A percentile compares a stretch with the other conserved stretches of the same genome.
phyloP scores from a whole-genome alignment of 2,797 vertebrate genomes.

The Neomorphus geoffroyi region DNA sequence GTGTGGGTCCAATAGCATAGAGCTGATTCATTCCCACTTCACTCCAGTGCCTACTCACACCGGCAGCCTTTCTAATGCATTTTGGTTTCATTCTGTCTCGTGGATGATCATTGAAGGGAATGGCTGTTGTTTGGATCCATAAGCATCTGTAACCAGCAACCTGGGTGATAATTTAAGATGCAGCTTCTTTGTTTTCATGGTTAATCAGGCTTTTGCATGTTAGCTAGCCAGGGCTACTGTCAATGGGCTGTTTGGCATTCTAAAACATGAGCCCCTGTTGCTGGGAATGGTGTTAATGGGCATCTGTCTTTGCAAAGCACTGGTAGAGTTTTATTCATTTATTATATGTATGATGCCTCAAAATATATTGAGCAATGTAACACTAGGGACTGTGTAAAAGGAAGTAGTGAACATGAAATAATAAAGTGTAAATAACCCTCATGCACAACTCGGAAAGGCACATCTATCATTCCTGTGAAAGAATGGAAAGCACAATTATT shows the following conservation, averaged over 20 bases:
- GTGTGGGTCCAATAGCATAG: not conserved
- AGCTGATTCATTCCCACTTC: not conserved
- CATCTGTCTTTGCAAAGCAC: not conserved
- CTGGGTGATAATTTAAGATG: not conserved
- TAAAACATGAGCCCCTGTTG: not conserved
- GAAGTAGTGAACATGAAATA: not conserved
- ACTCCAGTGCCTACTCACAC: not conserved
- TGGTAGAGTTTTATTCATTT: not conserved
- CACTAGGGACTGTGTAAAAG: not conserved
- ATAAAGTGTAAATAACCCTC: not conserved
- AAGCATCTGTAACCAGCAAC: not conserved
- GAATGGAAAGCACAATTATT: not conserved
- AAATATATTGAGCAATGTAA: not conserved
- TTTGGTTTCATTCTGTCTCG: not conserved
- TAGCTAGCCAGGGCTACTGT: not conserved
- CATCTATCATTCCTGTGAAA: not conserved
- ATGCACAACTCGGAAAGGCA: not conserved
- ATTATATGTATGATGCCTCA: not conserved
- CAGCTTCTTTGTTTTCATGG: not conserved
- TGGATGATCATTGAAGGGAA: not conserved
- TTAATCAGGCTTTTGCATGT: not conserved
- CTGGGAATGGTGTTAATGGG: not conserved
- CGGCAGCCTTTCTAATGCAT: not conserved
- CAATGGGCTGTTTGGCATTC: not conserved
- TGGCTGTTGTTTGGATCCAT: not conserved